A percentile compares a stretch with the other conserved stretches of the same genome.
These are phyloP conservation scores for Homarus americanus DNA, from an alignment of 1,140 invertebrate species.

Conservation along the genomic window DNA sequence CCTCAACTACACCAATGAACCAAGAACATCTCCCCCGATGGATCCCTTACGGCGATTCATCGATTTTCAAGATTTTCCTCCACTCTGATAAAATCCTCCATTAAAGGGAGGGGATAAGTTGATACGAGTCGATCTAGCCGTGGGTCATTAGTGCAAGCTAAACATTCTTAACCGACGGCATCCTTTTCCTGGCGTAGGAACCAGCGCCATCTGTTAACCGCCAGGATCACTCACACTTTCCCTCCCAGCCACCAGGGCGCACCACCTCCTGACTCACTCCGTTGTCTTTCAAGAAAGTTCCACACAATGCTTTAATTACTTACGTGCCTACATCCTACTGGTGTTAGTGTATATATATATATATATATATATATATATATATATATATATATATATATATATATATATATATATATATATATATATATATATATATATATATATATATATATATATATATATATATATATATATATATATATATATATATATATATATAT, in stretches of 20 bases:
- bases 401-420: too few species aligned
- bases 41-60: neutral
- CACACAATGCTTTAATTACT: too few species aligned
- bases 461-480: too few species aligned
- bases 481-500: too few species aligned
- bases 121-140: conserved; percentile 22
- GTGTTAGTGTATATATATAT: too few species aligned
- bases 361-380: too few species aligned
- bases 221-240: neutral
- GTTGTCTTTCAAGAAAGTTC: too few species aligned
- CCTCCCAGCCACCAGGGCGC: neutral
- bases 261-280: neutral
- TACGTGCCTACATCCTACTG: too few species aligned
- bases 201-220: conserved; percentile 11
- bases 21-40: neutral
- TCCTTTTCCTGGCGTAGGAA: neutral
- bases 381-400: too few species aligned
- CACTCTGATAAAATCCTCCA: conserved; percentile 9
- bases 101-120: conserved; percentile 24
- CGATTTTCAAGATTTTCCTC: conserved; percentile 23
- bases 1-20: neutral
- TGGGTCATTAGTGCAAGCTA: conserved; percentile 22
- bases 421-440: too few species aligned
- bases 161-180: neutral
- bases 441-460: too few species aligned